Base-by-base conservation (phyloP, 2,113 vertebrate species). In the Cryptoleucopteryx plumbea region DNA sequence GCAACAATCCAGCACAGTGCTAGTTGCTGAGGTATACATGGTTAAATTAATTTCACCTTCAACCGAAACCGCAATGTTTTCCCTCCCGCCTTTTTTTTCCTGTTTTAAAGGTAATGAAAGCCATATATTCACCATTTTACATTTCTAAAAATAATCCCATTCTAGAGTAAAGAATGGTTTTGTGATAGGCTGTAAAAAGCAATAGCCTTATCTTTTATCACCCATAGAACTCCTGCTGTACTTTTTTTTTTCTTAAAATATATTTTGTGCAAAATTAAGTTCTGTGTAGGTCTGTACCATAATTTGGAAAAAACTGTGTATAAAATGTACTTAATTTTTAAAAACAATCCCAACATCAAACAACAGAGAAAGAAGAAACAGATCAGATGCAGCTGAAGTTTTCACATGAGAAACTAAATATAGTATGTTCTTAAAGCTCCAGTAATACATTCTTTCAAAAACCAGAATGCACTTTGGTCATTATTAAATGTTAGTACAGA, bases 381-480 rank as follows among this genome's bases (percentile, higher is more conserved):
- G 86, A 98, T 95, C 87, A 97, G 92, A 98, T 78, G 96, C 94
- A 98, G 95, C 90, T 96, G 88, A 98, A 98, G 77, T 96, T 97
- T 98, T 95, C 94, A 98, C 96, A 96, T 97, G 95, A 98, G 97
- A 98, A 98, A 98, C 91, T 97, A 98, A 98, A 94, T 95, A 96
- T 4, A 85, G 87, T 90, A 96, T 98, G 97, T 98, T 98, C 97
- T 98, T 98, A 98, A 99, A 98, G 98, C 98, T 98, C 98, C 97
- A 97, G 98, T 96, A 98, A 98, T 98, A 98, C 98, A 99, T 99
- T 99, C 98, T 97, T 98, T 97, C 95, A 97, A 97, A 98, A 98
- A 98, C 98, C 97, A 98, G 98, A 99, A 99, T 99, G 98, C 98
- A 99, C 99, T 99, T 99, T 99, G 99, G 99, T 99, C 98, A 98